Percentiles rank a stretch among this genome's conserved stretches.
phyloP scores from a whole-genome alignment of 1,140 invertebrate genomes.

The Potamilus streckersoni region DNA sequence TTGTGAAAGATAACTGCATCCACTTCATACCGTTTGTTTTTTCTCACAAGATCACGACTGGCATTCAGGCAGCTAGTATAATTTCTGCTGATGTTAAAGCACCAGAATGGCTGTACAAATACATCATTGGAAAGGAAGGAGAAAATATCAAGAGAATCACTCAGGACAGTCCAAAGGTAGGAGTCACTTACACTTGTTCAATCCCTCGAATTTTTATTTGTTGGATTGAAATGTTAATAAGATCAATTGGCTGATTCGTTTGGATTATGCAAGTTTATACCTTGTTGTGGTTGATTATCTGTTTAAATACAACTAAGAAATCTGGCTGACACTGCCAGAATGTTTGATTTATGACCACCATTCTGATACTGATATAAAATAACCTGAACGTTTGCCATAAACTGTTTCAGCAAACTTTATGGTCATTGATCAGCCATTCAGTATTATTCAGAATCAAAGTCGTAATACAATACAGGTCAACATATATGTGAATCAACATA shows the following conservation, averaged over 20 bases:
- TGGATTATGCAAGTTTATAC: background rate
- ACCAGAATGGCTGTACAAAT: constrained; percentile 96
- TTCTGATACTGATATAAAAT: too few species aligned
- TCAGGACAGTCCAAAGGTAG: constrained; percentile 85
- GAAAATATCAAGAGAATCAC: constrained; percentile 91
- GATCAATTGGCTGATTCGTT: background rate
- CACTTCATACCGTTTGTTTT: background rate
- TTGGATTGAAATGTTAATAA: too few species aligned
- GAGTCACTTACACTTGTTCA: background rate
- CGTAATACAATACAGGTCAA: too few species aligned
- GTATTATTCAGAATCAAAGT: too few species aligned
- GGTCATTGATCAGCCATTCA: too few species aligned
- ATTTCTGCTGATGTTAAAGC: constrained; percentile 87
- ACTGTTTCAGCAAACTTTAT: too few species aligned
- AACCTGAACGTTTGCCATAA: too few species aligned
- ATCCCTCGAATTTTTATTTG: too few species aligned
- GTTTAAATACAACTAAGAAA: background rate
- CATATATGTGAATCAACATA: too few species aligned
- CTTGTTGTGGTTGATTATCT: background rate
- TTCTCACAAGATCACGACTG: background rate
- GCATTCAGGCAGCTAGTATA: constrained; percentile 85
- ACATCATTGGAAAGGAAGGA: constrained; percentile 96
- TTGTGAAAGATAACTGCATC: background rate
- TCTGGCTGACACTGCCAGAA: too few species aligned
- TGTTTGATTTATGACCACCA: too few species aligned